A percentile compares a stretch with the other conserved stretches of the same genome.
phyloP scores from a whole-genome alignment of 2,888 invertebrate genomes.

The Xylota segnis region DNA sequence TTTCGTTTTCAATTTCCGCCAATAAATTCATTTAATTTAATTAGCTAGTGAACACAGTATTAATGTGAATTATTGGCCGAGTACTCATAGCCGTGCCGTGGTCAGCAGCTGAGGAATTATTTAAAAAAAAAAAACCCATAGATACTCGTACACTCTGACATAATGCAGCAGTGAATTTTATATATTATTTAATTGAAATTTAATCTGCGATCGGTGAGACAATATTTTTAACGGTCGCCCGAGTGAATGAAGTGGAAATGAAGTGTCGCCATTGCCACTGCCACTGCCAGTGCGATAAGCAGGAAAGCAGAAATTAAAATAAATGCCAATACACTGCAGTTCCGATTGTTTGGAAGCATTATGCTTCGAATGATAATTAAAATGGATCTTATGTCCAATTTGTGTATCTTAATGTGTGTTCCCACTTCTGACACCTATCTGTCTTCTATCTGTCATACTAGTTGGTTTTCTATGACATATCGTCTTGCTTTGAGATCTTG shows the following conservation, averaged over 20 bases:
- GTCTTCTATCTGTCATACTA: too few relatives aligned
- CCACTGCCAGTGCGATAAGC: neutral
- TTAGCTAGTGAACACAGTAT: slow-evolving; percentile 72
- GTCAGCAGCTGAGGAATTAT: slow-evolving; percentile 25
- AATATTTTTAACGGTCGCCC: neutral
- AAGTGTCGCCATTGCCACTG: slow-evolving; percentile 3
- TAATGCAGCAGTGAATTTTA: slow-evolving; percentile 47
- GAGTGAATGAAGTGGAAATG: slow-evolving; percentile 24
- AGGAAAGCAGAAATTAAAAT: slow-evolving; percentile 10
- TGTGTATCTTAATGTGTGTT: too few relatives aligned
- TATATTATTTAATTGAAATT: slow-evolving; percentile 69
- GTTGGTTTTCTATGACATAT: too few relatives aligned
- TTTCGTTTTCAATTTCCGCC: slow-evolving; percentile 76
- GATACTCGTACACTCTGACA: neutral
- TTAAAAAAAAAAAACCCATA: slow-evolving; percentile 15
- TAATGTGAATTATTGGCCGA: slow-evolving; percentile 72
- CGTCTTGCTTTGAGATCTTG: too few relatives aligned
- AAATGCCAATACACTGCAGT: neutral
- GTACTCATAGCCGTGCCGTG: slow-evolving; percentile 35
- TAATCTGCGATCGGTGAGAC: slow-evolving; percentile 49
- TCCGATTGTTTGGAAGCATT: neutral
- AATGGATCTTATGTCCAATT: neutral
- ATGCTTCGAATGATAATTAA: neutral
- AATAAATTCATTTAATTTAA: slow-evolving; percentile 77
- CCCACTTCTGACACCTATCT: too few relatives aligned